A percentile compares a stretch with the other conserved stretches of the same genome.
These are phyloP conservation scores for Microchirus variegatus DNA, from an alignment of 2,797 vertebrate species.

Conservation along the genomic window DNA sequence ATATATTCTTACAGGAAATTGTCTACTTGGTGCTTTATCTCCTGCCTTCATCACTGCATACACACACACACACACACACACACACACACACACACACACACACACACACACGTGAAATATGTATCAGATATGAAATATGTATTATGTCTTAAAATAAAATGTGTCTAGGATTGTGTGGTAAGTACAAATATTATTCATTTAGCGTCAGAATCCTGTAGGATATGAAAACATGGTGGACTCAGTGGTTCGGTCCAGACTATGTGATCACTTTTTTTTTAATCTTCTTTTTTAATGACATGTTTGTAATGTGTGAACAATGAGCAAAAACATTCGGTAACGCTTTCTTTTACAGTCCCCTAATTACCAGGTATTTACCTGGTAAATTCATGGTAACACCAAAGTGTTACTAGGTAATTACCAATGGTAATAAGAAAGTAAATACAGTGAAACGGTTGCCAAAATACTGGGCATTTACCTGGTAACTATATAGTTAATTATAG, in stretches of 20 bases:
- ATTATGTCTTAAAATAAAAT: constrained; percentile 67
- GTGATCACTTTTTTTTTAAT: neutral
- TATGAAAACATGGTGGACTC: constrained; percentile 9
- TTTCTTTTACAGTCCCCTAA: no score
- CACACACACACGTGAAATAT: constrained; percentile 49
- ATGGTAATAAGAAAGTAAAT: no score
- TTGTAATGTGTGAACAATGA: constrained; percentile 1
- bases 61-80: no score
- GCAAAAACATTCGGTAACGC: no score
- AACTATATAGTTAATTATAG: no score
- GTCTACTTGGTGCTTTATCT: constrained; percentile 55
- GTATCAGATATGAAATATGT: constrained; percentile 71
- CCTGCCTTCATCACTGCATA: neutral
- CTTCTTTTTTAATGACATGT: no score
- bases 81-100: constrained; percentile 13
- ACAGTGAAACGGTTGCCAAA: no score
- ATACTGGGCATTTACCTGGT: no score
- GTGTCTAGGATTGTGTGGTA: constrained; percentile 29
- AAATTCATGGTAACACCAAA: no score
- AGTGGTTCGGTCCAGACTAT: no score
- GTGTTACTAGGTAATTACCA: no score
- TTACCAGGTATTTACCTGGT: no score
- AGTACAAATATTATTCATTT: constrained; percentile 66
- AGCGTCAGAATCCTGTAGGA: constrained; percentile 3
- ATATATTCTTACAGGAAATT: constrained; percentile 59